Base-by-base conservation (phyloP, 2,797 vertebrate genomes). In the Siniperca obscura region DNA sequence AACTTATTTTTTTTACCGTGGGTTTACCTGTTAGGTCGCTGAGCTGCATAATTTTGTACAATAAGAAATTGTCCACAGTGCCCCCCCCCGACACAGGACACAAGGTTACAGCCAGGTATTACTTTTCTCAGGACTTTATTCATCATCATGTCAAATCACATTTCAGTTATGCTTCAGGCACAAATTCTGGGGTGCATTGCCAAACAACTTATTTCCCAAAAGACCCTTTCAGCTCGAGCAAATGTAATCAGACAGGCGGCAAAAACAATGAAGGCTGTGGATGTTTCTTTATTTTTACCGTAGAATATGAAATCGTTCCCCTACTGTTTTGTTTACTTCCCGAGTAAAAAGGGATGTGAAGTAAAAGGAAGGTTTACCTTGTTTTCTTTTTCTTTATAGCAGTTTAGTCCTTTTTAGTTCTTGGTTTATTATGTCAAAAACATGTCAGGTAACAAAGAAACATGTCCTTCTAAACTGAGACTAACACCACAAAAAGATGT, bases 71-170 rank as follows among this genome's bases (percentile, higher is more conserved):
- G 73, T 60, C 25, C 36, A 6, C 36, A 3, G 36, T 42, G 52
- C 25, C 61, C 36, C 3, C 55, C 3, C 55, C 0, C 52, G 57
- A 62, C 66, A 5, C 60, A 3, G 27, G 14, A 42, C 7, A 53
- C 10, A 40, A 4, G 56, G 52, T 75, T 64, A 57, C 38, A 61
- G 60, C 1, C 38, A n/a, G n/a, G 64, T 66, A 53, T 74, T 64
- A 40, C 40, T 55, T 70, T 40, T 74, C 48, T 67, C 56, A 19
- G 53, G 68, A 50, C 50, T 50, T 77, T 34, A 83, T 83, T 86
- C 75, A 75, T 82, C 68, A 70, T 70, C 50, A 22, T 21, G 55
- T 78, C 75, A 85, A 70, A 70, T 75, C 44, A 53, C 44, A 76
- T 81, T 83, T 72, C 48, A 77, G 59, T 62, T 53, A 10, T 2